Conservation (phyloP, 2,888 invertebrate species). For the Orchesellides sinensis region DNA sequence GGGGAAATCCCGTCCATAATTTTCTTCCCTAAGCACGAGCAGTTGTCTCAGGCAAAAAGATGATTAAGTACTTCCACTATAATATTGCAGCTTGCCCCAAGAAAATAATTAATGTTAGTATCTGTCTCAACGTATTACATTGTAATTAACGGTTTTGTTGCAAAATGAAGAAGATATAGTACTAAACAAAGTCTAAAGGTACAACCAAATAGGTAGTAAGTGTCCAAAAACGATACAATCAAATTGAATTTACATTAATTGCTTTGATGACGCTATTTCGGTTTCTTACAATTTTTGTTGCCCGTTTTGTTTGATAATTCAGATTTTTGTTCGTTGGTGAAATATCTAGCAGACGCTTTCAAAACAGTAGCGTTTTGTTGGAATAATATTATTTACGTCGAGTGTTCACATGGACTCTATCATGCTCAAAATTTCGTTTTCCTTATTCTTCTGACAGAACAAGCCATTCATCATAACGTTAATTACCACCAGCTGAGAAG, state of each 20-base stretch:
- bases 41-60: slow-evolving; percentile 5
- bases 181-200: no score
- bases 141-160: neutral
- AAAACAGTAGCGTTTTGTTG: no score
- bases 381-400: no score
- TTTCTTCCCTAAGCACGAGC: neutral
- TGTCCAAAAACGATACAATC: no score
- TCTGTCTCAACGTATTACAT: neutral
- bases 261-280: no score
- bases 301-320: no score
- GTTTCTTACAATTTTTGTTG: no score
- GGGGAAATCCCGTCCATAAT: slow-evolving; percentile 47
- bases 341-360: no score
- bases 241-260: no score
- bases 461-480: slow-evolving; percentile 51
- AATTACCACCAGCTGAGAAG: slow-evolving; percentile 59
- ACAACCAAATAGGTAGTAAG: no score
- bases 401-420: neutral
- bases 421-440: slow-evolving; percentile 19
- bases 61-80: neutral
- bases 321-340: no score
- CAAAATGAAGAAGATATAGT: no score
- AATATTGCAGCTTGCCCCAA: neutral
- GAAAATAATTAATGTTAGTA: neutral
- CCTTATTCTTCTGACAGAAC: slow-evolving; percentile 28